Evolutionary conservation across 2,888 invertebrate species (phyloP), one percentile per base, ranked within the genome.

Genomic region (Megastigmus dorsalis): DNA sequence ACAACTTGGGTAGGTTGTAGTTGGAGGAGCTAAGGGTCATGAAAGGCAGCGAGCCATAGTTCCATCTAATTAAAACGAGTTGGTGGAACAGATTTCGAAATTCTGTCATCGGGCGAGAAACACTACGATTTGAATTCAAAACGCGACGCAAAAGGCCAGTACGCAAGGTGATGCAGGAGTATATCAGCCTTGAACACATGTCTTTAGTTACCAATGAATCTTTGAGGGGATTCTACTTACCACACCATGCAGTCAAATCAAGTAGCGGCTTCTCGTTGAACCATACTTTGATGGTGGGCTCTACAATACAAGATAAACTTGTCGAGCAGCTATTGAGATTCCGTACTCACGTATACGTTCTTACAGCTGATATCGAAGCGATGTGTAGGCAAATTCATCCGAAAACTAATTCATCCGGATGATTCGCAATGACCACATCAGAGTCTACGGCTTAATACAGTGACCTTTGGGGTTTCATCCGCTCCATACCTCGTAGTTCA

Each of bases 401-500:
- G n/a, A n/a, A n/a, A n/a, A n/a, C 10, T 23, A 7, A 63, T 59
- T 10, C 57, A 68, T 28, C 66, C 67, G 28, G 62, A 50, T 13
- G 48, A 63, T 28, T 7, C 38, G 43, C 0, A 10, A 76, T 6
- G 36, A 41, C 18, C 20, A 52, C 9, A 52, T 60, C 1, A 1
- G 30, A 7, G 13, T 15, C 0, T 60, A 18, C n/a, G 65, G 43
- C 20, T 41, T 1, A 68, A 57, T 36, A 69, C 70, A 18, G 77
- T 78, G 4, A 71, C 48, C 6, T 77, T 77, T 38, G 76, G 74
- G 70, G 69, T 54, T 72, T 77, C 79, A 1, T 69, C 78, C 2
- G 80, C 80, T 2, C 79, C 82, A 2, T 84, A 67, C 62, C 52
- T 79, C 3, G 79, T 83, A 0, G 78, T 78, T 1, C 43, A 80